A percentile compares a stretch with the other conserved stretches of the same genome.
Evolutionary conservation across 2,113 vertebrate genomes (phyloP).

Genomic region (Caranx melampygus): DNA sequence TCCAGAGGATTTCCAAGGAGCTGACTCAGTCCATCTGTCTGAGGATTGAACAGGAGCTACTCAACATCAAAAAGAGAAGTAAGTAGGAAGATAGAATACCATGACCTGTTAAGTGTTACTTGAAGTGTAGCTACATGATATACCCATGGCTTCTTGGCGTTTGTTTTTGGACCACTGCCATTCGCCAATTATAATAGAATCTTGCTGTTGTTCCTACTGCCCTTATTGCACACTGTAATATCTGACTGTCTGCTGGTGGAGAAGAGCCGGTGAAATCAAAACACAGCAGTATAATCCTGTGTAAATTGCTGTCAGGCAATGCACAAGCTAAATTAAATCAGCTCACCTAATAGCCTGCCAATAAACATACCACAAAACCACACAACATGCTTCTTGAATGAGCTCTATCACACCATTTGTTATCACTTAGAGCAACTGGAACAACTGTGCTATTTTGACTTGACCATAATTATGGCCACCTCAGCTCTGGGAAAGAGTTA

Average conservation of each 20-base stretch:
- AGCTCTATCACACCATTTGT: slow-evolving; percentile 36
- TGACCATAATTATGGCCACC: slow-evolving; percentile 4
- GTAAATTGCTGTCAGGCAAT: slow-evolving; percentile 27
- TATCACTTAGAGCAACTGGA: slow-evolving; percentile 21
- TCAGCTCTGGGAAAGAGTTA: neutral
- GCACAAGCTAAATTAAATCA: slow-evolving; percentile 30
- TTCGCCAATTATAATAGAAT: slow-evolving; percentile 10
- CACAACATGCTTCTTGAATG: slow-evolving; percentile 7
- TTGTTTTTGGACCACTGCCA: slow-evolving; percentile 11
- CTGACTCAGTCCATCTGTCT: slow-evolving; percentile 97
- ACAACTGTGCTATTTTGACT: slow-evolving; percentile 19
- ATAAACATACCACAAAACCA: slow-evolving; percentile 34
- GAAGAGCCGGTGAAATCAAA: slow-evolving; percentile 21
- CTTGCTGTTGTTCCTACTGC: neutral
- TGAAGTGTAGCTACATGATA: slow-evolving; percentile 11
- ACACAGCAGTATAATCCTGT: slow-evolving; percentile 4
- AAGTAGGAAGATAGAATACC: slow-evolving; percentile 73
- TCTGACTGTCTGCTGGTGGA: slow-evolving; percentile 9
- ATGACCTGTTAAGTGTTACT: neutral
- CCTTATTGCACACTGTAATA: slow-evolving; percentile 6
- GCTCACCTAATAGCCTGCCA: slow-evolving; percentile 8
- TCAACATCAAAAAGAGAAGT: slow-evolving; percentile 95
- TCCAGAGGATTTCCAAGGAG: slow-evolving; percentile 97
- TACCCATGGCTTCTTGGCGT: neutral
- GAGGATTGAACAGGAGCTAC: slow-evolving; percentile 96